phyloP scores from a whole-genome alignment of 2,888 invertebrate species.

The Pteria penguin region DNA sequence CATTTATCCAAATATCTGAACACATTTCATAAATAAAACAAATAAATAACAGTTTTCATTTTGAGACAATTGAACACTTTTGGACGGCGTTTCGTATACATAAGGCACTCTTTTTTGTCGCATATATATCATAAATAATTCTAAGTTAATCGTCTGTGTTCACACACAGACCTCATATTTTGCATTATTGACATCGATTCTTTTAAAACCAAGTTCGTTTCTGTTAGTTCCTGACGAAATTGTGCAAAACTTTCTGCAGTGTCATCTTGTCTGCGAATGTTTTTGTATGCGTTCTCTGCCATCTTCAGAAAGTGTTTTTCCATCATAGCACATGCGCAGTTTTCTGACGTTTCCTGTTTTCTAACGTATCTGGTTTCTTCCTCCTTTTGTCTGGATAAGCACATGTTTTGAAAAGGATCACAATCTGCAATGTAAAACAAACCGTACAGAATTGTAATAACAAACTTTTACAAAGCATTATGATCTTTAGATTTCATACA shows the following conservation, averaged over 20 bases:
- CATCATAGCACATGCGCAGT: constrained; percentile 68
- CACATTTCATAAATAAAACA: no score
- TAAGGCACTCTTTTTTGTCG: no score
- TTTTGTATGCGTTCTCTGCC: constrained; percentile 65
- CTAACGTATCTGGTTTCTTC: not conserved
- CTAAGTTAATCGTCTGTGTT: constrained; percentile 52
- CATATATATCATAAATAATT: no score
- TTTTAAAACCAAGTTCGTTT: constrained; percentile 62
- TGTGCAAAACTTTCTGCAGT: constrained; percentile 61
- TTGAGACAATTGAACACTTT: no score
- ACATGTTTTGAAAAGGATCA: not conserved
- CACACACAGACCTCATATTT: constrained; percentile 62
- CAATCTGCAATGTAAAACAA: not conserved
- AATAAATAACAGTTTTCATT: no score
- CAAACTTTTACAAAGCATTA: no score
- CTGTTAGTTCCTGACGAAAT: constrained; percentile 61
- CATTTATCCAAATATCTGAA: no score
- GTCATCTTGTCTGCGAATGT: constrained; percentile 58
- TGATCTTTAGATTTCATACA: no score
- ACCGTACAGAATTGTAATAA: no score
- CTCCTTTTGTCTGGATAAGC: not conserved
- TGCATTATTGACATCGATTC: constrained; percentile 61
- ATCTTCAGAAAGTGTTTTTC: constrained; percentile 65
- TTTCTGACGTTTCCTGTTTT: constrained; percentile 43
- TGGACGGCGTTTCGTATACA: no score